Conservation (phyloP, 2,113 vertebrate genomes). For the Manacus vitellinus region DNA sequence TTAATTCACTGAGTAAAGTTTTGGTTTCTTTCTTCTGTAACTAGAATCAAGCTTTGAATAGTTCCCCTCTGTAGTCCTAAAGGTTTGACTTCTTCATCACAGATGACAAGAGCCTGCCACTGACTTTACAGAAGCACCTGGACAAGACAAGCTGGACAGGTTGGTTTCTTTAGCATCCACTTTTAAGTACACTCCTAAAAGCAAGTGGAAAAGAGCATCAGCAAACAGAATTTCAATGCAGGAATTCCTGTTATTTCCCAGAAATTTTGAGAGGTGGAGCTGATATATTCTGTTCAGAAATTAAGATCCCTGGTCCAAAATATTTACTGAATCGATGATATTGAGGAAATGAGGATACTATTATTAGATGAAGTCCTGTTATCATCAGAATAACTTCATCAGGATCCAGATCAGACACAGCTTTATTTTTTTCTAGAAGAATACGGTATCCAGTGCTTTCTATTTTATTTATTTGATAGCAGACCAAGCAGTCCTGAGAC, state of each 20-base stretch:
- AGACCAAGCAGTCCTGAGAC: neutral
- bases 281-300: neutral
- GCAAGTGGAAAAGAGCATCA: neutral
- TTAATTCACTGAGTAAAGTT: neutral
- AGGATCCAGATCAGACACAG: neutral
- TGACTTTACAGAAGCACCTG: conserved; percentile 44
- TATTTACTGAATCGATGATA: neutral
- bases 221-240: neutral
- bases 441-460: fast-evolving
- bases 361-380: neutral
- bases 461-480: neutral
- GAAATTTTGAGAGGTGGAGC: neutral
- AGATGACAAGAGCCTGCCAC: conserved; percentile 50
- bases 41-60: neutral
- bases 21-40: neutral
- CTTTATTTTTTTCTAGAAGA: neutral
- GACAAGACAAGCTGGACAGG: conserved; percentile 27
- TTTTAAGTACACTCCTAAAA: conserved; percentile 62
- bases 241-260: neutral
- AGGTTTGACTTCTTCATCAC: conserved; percentile 1
- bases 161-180: conserved; percentile 66
- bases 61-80: neutral
- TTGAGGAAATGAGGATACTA: neutral
- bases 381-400: neutral
- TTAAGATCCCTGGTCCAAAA: neutral